Evolutionary conservation across 2,888 invertebrate genomes (phyloP).

Genomic region (Spisula subtruncata): DNA sequence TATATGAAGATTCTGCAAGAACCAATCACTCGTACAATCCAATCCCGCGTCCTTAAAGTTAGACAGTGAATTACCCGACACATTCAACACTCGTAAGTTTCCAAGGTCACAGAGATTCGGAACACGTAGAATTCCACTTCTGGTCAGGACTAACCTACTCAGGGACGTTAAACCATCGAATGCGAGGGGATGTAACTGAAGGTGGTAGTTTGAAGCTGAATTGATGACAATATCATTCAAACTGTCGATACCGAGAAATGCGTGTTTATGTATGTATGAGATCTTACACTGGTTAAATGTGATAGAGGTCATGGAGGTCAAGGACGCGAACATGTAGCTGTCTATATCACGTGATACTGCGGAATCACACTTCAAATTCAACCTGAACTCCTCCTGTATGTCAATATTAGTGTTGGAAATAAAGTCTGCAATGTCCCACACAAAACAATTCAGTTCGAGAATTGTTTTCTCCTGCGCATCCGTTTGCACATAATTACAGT

Average conservation of each 20-base stretch:
- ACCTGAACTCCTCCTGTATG: constrained; percentile 45
- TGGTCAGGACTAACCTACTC: constrained; percentile 41
- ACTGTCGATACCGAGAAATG: constrained; percentile 46
- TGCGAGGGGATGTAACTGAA: constrained; percentile 59
- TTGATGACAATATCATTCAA: constrained; percentile 42
- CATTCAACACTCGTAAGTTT: constrained; percentile 48
- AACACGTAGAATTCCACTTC: constrained; percentile 53
- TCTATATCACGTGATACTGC: constrained; percentile 55
- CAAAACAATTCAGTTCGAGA: constrained; percentile 61
- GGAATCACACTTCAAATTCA: constrained; percentile 59
- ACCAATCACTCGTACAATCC: constrained; percentile 31
- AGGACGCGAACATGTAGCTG: constrained; percentile 47
- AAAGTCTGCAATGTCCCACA: constrained; percentile 58
- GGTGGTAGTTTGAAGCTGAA: constrained; percentile 57
- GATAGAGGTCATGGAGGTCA: constrained; percentile 42
- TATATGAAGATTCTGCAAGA: constrained; percentile 26
- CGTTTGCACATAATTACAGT: constrained; percentile 52
- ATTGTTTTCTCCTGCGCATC: background rate
- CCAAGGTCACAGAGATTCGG: constrained; percentile 56
- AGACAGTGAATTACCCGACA: constrained; percentile 60
- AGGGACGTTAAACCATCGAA: constrained; percentile 47
- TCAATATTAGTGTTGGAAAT: constrained; percentile 26
- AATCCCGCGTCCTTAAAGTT: constrained; percentile 61
- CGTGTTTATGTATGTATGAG: constrained; percentile 57
- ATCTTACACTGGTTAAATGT: constrained; percentile 62